Base-by-base conservation (phyloP, 2,888 invertebrate species). In the Tinea semifulvella region DNA sequence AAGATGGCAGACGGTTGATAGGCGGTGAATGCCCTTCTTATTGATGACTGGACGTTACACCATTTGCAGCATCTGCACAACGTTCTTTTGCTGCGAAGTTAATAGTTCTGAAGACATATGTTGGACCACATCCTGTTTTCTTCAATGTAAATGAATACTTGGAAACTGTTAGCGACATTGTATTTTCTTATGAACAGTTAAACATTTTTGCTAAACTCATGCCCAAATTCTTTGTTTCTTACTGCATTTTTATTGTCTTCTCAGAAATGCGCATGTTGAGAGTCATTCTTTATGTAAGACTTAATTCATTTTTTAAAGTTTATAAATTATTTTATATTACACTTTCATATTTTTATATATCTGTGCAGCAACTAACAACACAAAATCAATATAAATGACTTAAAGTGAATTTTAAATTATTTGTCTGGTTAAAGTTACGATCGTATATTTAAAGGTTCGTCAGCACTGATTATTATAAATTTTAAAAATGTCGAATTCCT, bases 1-100 rank as follows among this genome's bases (percentile, higher is more conserved):
- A 17, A 22, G 40, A 38, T 38, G 10, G 11, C 14, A 11, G 52
- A 16, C 45, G 42, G 53, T 49, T 55, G n/a, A n/a, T n/a, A n/a
- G n/a, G n/a, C n/a, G n/a, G n/a, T 52, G 55, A 57, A 55, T 53
- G 57, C 47, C 52, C 56, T 53, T 45, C 36, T 36, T 36, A 36
- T 36, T 36, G 36, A 36, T 18, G 36, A 18, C 17, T 36, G 17
- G 36, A 18, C 36, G 16, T 40, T 19, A 18, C 38, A 38, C 16
- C 19, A 19, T 17, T 17, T 14, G 18, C 38, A 18, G 18, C 18
- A 18, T 38, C 38, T 18, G 11, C 7, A 2, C 38, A 38, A 18
- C 11, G 38, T 17, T 38, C 18, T 14, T 31, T 31, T 31, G 13
- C 13, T 13, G 7, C 2, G 14, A 2, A 31, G 11, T 4, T 31